A percentile compares a stretch with the other conserved stretches of the same genome.
phyloP scores from a whole-genome alignment of 2,888 invertebrate species.

The Xestoiulus laeticollis region DNA sequence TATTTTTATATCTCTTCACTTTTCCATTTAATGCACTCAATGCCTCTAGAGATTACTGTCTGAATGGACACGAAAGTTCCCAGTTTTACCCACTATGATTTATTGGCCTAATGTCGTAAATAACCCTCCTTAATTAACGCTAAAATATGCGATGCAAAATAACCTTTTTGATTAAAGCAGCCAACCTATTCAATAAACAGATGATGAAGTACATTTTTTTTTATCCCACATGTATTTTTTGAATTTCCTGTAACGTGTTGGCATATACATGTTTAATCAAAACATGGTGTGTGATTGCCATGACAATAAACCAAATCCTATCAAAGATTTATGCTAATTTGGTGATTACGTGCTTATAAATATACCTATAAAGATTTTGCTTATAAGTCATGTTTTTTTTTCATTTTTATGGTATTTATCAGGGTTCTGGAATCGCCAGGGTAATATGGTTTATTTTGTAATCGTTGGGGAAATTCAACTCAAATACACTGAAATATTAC shows the following conservation, averaged over 20 bases:
- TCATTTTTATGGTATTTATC: too few species aligned
- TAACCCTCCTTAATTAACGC: not conserved
- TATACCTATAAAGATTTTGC: not conserved
- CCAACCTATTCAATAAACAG: not conserved
- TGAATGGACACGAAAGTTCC: not conserved
- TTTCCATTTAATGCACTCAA: constrained; percentile 27
- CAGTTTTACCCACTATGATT: not conserved
- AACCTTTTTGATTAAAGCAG: not conserved
- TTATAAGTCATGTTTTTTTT: too few species aligned
- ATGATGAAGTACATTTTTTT: constrained; percentile 1
- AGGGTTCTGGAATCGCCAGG: too few species aligned
- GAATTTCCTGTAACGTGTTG: not conserved
- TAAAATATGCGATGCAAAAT: not conserved
- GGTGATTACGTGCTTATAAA: not conserved
- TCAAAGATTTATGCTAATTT: not conserved
- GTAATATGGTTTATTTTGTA: too few species aligned
- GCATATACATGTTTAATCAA: too few species aligned
- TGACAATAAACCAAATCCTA: not conserved
- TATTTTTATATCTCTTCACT: not conserved
- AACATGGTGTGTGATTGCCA: not conserved
- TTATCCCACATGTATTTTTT: not conserved
- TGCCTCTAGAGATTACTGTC: constrained; percentile 12
- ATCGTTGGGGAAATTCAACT: too few species aligned
- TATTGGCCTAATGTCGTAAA: not conserved
- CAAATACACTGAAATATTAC: too few species aligned